A percentile compares a stretch with the other conserved stretches of the same genome.
These are phyloP conservation scores for Trematocara marginatum DNA, from an alignment of 2,113 vertebrate genomes.

Conservation along the genomic window DNA sequence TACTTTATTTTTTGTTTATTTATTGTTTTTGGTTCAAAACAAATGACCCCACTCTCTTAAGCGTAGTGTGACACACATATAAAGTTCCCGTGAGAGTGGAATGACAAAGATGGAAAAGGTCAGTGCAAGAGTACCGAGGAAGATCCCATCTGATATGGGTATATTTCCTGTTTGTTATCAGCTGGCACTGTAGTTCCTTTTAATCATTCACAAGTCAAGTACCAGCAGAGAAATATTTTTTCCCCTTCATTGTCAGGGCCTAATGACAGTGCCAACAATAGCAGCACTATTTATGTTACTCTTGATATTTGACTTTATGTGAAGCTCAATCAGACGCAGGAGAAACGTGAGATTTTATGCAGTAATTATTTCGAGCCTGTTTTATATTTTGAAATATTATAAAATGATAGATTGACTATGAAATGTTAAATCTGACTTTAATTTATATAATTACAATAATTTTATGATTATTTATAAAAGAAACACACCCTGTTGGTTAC, in stretches of 20 bases:
- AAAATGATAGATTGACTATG: background rate
- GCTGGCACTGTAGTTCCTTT: background rate
- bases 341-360: background rate
- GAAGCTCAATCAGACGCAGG: background rate
- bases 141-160: constrained; percentile 32
- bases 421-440: background rate
- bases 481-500: background rate
- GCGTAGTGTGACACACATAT: constrained; percentile 9
- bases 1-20: background rate
- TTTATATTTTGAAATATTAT: background rate
- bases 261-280: background rate
- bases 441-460: background rate
- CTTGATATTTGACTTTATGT: background rate
- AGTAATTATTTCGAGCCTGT: background rate
- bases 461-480: background rate
- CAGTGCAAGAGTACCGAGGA: constrained; percentile 3
- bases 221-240: background rate
- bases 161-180: constrained; percentile 18
- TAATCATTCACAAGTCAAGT: constrained; percentile 7
- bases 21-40: constrained; percentile 5
- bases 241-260: background rate
- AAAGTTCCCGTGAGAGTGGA: constrained; percentile 51
- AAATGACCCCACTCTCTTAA: background rate
- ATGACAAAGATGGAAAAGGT: constrained; percentile 38
- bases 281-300: background rate